These are phyloP conservation scores for Tipula vernalis DNA, from an alignment of 2,888 invertebrate genomes.

Conservation along the genomic window DNA sequence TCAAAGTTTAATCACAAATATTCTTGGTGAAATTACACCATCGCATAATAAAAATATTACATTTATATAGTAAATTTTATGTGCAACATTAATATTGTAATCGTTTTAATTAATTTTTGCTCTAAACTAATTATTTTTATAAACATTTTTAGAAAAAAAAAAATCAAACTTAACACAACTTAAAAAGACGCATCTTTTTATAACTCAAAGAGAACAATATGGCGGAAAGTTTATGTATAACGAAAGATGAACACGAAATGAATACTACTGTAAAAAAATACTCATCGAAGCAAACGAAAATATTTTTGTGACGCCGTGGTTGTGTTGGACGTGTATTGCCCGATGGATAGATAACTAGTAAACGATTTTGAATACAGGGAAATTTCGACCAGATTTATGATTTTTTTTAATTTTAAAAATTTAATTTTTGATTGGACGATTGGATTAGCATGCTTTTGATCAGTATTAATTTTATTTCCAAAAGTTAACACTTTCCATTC, in stretches of 20 bases:
- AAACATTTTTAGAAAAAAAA: slow-evolving; percentile 14
- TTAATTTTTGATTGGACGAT: too few relatives aligned
- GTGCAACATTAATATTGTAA: slow-evolving; percentile 18
- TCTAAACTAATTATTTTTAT: slow-evolving; percentile 8
- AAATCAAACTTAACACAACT: slow-evolving; percentile 11
- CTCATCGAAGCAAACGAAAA: neutral
- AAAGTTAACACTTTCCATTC: too few relatives aligned
- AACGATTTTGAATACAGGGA: neutral
- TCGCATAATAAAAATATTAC: slow-evolving; percentile 40
- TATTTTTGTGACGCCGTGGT: slow-evolving; percentile 6
- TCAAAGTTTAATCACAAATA: slow-evolving; percentile 55
- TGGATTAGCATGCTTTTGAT: too few relatives aligned
- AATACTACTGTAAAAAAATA: neutral
- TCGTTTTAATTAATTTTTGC: slow-evolving; percentile 8
- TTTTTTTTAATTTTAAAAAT: too few relatives aligned
- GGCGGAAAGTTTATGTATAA: slow-evolving; percentile 11
- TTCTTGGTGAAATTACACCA: slow-evolving; percentile 43
- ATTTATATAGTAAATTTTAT: slow-evolving; percentile 33
- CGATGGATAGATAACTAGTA: neutral
- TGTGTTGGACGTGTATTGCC: neutral
- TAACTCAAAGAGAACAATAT: slow-evolving; percentile 10
- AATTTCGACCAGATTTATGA: neutral
- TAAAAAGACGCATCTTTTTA: slow-evolving; percentile 14
- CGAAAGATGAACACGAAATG: slow-evolving; percentile 9
- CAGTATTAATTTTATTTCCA: too few relatives aligned